Evolutionary conservation across 2,888 invertebrate species (phyloP), one percentile per base, ranked within the genome.

Genomic region (Pristionchus japonicus): DNA sequence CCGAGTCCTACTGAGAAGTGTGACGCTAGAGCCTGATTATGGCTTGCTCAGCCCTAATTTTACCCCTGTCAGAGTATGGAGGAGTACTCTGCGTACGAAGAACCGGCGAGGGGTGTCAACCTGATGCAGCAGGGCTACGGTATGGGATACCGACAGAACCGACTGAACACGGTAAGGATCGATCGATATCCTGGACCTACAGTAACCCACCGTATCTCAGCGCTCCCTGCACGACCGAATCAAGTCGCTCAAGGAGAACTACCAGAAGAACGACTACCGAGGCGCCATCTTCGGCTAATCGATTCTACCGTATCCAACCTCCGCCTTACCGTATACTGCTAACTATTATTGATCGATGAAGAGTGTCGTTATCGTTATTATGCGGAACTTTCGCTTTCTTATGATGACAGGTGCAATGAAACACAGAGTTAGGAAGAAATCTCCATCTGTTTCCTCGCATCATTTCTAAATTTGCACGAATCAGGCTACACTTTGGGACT

Each of bases 91-190:
- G 9, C 23, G 11, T 83, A 83, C 82, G 82, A 83, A 7, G 27
- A 13, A 6, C 57, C 57, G 20, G 40, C 31, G 1, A 61, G 85
- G 7, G 86, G 86, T 6, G 86, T 86, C 20, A 86, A 86, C 20
- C 6, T 70, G 37, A 43, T 86, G 43, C 86, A 86, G 49, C 86
- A 86, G 49, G 70, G 70, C 23, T 70, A 27, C 47, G 86, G 86
- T 20, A 86, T 86, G 86, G 86, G 86, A 20, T 86, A 86, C 49
- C 67, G 86, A 23, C 86, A 86, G 70, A 47, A 70, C n/a, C n/a
- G 86, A 70, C 49, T 86, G 67, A 70, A 49, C 61, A 86, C 86
- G 70, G 86, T 86, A 86, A 37, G 67, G 37, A 84, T 52, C 52
- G n/a, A n/a, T n/a, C n/a, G 83, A 83, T 52, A 61, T 20, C 27